Conservation (phyloP, 2,113 vertebrate genomes). For the Dinomys branickii region DNA sequence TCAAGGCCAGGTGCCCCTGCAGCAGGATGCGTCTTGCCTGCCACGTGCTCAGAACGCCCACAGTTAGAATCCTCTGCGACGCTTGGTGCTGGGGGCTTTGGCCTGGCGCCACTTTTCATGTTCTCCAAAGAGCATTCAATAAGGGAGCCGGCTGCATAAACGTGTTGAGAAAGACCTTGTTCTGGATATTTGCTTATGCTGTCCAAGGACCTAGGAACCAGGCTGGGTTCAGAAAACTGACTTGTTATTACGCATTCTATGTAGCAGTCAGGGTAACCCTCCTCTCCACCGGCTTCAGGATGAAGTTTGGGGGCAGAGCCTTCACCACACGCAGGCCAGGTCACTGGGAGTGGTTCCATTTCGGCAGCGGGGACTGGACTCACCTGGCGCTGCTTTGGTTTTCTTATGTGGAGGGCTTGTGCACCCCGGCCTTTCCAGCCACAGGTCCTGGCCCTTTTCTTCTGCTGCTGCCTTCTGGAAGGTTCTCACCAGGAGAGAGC, state of each 20-base stretch:
- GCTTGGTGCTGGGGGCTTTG: not conserved
- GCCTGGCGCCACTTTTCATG: not conserved
- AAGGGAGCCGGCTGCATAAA: not conserved
- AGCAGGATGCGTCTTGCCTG: not conserved
- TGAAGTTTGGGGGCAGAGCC: rapidly evolving
- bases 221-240: constrained; percentile 47
- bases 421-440: rapidly evolving
- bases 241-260: constrained; percentile 68
- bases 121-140: not conserved
- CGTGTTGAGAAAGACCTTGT: constrained; percentile 27
- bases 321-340: rapidly evolving
- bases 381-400: not conserved
- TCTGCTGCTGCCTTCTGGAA: not conserved
- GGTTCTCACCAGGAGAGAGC: not conserved
- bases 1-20: not conserved
- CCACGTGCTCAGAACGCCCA: not conserved
- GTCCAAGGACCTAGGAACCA: constrained; percentile 43
- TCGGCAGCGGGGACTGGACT: not conserved
- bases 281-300: not conserved
- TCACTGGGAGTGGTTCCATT: rapidly evolving
- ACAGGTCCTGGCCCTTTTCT: not conserved
- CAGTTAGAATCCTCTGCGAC: not conserved
- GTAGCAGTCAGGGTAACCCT: constrained; percentile 52
- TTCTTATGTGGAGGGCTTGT: rapidly evolving
- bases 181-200: not conserved